phyloP scores from a whole-genome alignment of 53 echinoderm and acorn worm species.

The Zoroaster sp. region DNA sequence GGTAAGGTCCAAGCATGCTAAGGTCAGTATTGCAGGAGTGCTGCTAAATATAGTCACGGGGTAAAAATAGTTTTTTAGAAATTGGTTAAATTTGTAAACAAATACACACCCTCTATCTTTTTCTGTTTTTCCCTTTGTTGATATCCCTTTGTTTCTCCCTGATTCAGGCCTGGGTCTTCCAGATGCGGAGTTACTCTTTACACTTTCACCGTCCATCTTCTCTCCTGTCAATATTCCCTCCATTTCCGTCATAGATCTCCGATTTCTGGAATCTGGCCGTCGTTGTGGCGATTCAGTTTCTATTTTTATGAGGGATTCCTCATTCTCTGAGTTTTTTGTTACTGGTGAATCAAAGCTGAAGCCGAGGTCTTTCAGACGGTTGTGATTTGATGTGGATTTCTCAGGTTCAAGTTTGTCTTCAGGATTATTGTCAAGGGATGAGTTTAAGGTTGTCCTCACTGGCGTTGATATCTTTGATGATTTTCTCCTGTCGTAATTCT shows the following conservation, averaged over 20 bases:
- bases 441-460: background rate
- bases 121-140: background rate
- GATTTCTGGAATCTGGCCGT: constrained; percentile 37
- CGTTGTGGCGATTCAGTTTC: background rate
- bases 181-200: background rate
- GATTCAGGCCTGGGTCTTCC: background rate
- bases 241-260: constrained; percentile 52
- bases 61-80: background rate
- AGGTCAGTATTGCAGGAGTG: background rate
- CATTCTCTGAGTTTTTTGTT: background rate
- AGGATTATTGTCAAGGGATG: constrained; percentile 28
- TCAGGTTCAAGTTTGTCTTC: background rate
- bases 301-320: background rate
- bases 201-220: background rate
- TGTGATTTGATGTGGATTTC: constrained; percentile 45
- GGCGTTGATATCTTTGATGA: constrained; percentile 53
- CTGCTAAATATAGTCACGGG: background rate
- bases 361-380: constrained; percentile 64
- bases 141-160: background rate
- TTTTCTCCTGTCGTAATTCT: constrained; percentile 51
- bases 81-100: too few relatives aligned
- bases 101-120: background rate
- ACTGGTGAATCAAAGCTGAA: constrained; percentile 71
- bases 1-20: background rate
- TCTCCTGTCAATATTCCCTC: background rate